Evolutionary conservation across 2,113 vertebrate genomes (phyloP).

Genomic region (Ophiodon elongatus): DNA sequence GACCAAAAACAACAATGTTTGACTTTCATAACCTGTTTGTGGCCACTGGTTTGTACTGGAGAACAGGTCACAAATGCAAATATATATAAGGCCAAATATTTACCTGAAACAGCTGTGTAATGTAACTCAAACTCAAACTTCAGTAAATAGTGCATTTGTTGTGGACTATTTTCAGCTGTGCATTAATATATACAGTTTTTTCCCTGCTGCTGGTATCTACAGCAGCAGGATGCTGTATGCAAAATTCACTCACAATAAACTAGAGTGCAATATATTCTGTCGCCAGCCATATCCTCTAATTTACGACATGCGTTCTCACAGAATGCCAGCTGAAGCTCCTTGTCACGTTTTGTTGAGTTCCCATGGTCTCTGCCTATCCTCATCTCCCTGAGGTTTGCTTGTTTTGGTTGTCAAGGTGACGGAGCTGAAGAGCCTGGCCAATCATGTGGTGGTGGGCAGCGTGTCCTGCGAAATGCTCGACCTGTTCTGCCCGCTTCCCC

Average conservation of each 20-base stretch:
- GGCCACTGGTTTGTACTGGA: neutral
- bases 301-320: neutral
- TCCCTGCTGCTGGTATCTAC: neutral
- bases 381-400: constrained; percentile 22
- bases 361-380: neutral
- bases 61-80: neutral
- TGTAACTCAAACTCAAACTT: neutral
- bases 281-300: neutral
- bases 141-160: too few relatives aligned
- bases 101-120: neutral
- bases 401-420: constrained; percentile 88
- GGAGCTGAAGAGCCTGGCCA: constrained; percentile 96
- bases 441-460: constrained; percentile 96
- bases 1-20: neutral
- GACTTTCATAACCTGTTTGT: neutral
- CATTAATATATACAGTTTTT: neutral
- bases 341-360: neutral
- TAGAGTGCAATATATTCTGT: neutral
- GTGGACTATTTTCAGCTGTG: neutral
- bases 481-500: constrained; percentile 94
- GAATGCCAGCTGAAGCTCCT: neutral
- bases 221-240: neutral
- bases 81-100: neutral
- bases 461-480: constrained; percentile 98
- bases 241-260: neutral